phyloP scores from a whole-genome alignment of 2,113 vertebrate genomes.

The Nyctibius bracteatus region DNA sequence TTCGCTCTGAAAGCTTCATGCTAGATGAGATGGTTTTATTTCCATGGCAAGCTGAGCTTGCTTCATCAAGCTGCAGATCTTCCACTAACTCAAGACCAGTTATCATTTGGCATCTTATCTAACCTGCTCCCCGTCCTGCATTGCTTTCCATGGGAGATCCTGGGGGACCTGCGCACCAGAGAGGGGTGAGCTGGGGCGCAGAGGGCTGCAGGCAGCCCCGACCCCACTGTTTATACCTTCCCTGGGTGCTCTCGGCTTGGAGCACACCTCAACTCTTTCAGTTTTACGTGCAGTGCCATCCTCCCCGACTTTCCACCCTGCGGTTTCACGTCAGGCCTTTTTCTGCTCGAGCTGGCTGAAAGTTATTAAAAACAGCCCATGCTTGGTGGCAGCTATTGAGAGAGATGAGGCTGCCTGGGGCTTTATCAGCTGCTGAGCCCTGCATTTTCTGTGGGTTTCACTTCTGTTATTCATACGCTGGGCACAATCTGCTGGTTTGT shows the following conservation, averaged over 20 bases:
- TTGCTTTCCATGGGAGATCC: background rate
- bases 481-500: background rate
- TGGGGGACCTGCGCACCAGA: rapidly evolving
- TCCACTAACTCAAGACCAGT: background rate
- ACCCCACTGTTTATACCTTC: background rate
- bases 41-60: background rate
- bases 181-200: background rate
- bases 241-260: background rate
- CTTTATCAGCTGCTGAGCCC: background rate
- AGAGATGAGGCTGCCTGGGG: background rate
- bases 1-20: background rate
- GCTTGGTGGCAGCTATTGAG: background rate
- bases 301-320: background rate
- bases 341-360: background rate
- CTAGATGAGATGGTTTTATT: background rate
- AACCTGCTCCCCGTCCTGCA: background rate
- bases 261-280: background rate
- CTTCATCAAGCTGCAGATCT: background rate
- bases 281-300: background rate
- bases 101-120: background rate
- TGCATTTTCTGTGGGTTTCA: background rate
- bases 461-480: background rate
- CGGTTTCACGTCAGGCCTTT: slow-evolving; percentile 13
- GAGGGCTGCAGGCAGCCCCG: background rate
- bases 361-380: slow-evolving; percentile 17